Evolutionary conservation across 2,888 invertebrate species (phyloP).

Genomic region (Melangyna quadrimaculata): DNA sequence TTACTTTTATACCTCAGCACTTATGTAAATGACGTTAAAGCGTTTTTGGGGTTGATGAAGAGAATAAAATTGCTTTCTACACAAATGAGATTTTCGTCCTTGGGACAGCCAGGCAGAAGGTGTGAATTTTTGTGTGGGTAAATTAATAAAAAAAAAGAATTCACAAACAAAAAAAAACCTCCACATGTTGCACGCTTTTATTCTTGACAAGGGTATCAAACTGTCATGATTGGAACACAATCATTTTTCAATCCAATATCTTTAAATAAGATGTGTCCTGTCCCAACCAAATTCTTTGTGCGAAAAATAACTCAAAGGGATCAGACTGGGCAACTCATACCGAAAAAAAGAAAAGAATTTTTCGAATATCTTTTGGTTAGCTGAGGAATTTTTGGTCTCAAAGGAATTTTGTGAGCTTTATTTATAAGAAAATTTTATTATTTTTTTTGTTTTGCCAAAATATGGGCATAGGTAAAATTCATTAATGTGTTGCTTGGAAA

Average conservation of each 20-base stretch:
- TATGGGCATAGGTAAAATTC: not conserved
- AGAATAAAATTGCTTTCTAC: not conserved
- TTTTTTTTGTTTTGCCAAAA: not conserved
- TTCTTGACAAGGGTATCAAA: conserved; percentile 6
- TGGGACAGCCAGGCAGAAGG: not conserved
- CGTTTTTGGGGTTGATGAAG: conserved; percentile 4
- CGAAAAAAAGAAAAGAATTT: not conserved
- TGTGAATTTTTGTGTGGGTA: not conserved
- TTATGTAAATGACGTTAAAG: conserved; percentile 30
- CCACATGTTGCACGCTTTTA: not conserved
- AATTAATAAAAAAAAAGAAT: not conserved
- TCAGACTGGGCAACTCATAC: not conserved
- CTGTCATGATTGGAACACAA: not conserved
- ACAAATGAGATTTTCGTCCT: conserved; percentile 13
- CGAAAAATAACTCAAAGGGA: conserved; percentile 4
- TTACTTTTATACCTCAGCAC: conserved; percentile 5
- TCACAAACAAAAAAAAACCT: not conserved
- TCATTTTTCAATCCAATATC: not conserved
- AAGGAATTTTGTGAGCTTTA: not conserved
- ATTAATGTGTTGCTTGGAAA: not conserved
- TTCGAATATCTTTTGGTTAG: not conserved
- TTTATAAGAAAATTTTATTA: not conserved
- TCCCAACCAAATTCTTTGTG: not conserved
- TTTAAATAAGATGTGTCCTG: not conserved
- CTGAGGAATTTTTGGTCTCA: not conserved